Evolutionary conservation across 2,888 invertebrate species (phyloP).

Genomic region (Acanthopleura granulata): DNA sequence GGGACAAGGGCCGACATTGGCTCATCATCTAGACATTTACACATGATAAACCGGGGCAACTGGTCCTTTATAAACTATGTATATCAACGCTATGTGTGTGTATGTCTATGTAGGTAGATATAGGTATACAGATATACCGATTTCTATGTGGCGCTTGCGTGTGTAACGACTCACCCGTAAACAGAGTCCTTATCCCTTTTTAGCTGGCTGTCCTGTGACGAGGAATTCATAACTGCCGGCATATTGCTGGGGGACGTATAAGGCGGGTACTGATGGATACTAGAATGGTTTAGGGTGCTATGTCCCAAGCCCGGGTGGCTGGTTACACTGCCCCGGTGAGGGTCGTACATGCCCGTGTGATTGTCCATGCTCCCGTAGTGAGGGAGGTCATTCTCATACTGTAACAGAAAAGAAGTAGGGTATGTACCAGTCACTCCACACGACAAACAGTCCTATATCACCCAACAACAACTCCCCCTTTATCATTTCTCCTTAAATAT

Average conservation of each 20-base stretch:
- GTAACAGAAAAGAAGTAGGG: slow-evolving; percentile 38
- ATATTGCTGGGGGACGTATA: slow-evolving; percentile 46
- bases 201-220: slow-evolving; percentile 62
- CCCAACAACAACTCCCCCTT: neutral
- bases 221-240: slow-evolving; percentile 44
- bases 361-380: slow-evolving; percentile 53
- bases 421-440: neutral
- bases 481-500: neutral
- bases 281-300: slow-evolving; percentile 44
- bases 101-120: no score
- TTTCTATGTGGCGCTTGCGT: no score
- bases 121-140: no score
- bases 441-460: neutral
- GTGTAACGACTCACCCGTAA: slow-evolving; percentile 85
- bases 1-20: no score
- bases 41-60: no score
- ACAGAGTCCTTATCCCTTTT: slow-evolving; percentile 99
- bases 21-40: no score
- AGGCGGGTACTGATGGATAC: slow-evolving; percentile 56
- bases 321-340: slow-evolving; percentile 38
- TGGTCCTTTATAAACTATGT: no score
- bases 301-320: neutral
- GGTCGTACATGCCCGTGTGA: slow-evolving; percentile 45
- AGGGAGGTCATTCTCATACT: slow-evolving; percentile 60
- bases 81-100: no score